Evolutionary conservation across 2,888 invertebrate genomes (phyloP), one percentile per base, ranked within the genome.

Genomic region (Allygus modestus): DNA sequence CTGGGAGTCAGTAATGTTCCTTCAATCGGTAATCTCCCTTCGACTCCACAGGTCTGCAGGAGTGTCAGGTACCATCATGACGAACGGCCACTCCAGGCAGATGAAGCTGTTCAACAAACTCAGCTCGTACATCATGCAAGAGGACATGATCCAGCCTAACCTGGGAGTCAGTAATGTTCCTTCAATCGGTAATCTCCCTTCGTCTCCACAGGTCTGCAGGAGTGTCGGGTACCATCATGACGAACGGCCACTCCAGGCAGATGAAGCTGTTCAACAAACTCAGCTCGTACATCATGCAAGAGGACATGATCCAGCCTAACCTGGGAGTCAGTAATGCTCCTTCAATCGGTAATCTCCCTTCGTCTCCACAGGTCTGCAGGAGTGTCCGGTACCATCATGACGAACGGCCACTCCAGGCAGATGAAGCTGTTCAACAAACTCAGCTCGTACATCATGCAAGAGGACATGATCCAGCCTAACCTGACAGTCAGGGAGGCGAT

Each of bases 371-470:
- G 93, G 58, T 91, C 92, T 2, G 92, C 92, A 54, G 94, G 94
- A 28, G 93, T 95, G 0, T 92, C 91, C 77, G 96, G 96, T 0
- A 91, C 91, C 1, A 94, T 96, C 82, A 91, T 92, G 84, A 93
- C 95, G 9, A 96, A 96, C 89, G 94, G 94, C 0, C 92, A 93
- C 85, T 91, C 92, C 0, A 91, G 96, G 1, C 93, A 95, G 87
- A 92, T 95, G 91, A 91, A 93, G 58, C 90, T 93, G 15, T 96
- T 95, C 91, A 93, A 95, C 89, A 96, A 95, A 89, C 92, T 95
- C 86, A 94, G 95, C 43, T 94, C 95, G 81, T 96, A 96, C 91
- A 96, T 97, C 87, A 96, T 96, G 95, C 96, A 97, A 89, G 94
- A 95, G 85, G 95, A 95, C 88, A 89, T 94, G 43, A 90, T 96